Evolutionary conservation across 2,113 vertebrate genomes (phyloP).

Genomic region (Tragelaphus imberbis): DNA sequence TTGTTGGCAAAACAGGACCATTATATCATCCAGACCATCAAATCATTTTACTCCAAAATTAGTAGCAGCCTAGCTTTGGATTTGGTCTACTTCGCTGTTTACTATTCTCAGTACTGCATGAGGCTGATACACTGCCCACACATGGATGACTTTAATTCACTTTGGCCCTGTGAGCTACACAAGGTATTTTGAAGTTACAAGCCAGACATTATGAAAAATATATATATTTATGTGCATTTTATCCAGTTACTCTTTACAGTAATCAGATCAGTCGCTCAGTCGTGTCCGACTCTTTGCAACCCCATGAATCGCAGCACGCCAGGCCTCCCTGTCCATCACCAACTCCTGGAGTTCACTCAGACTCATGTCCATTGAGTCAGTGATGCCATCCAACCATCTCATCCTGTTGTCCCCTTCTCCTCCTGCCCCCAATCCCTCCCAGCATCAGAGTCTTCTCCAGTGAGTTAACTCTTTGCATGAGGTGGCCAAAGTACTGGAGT

Average conservation of each 20-base stretch:
- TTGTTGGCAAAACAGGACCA: slow-evolving; percentile 12
- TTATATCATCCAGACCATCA: background rate
- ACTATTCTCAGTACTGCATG: background rate
- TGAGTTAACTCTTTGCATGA: too few relatives aligned
- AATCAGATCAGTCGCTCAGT: background rate
- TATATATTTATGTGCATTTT: background rate
- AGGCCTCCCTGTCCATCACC: too few relatives aligned
- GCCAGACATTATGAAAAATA: background rate
- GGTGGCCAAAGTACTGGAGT: too few relatives aligned
- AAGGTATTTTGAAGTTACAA: background rate
- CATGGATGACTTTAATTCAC: background rate
- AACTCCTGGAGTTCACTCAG: too few relatives aligned
- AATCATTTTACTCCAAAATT: background rate
- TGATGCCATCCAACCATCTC: too few relatives aligned
- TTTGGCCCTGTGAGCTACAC: background rate
- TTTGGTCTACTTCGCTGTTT: background rate
- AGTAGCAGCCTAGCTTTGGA: background rate
- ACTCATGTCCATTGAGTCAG: too few relatives aligned
- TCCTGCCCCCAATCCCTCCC: too few relatives aligned
- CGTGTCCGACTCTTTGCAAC: too few relatives aligned
- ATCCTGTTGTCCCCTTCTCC: too few relatives aligned
- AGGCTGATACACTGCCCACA: background rate
- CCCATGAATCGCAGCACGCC: too few relatives aligned
- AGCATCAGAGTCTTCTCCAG: too few relatives aligned
- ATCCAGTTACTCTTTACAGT: background rate